A percentile compares a stretch with the other conserved stretches of the same genome.
phyloP scores from a whole-genome alignment of 2,888 invertebrate species.

The Leucophora obtusa region DNA sequence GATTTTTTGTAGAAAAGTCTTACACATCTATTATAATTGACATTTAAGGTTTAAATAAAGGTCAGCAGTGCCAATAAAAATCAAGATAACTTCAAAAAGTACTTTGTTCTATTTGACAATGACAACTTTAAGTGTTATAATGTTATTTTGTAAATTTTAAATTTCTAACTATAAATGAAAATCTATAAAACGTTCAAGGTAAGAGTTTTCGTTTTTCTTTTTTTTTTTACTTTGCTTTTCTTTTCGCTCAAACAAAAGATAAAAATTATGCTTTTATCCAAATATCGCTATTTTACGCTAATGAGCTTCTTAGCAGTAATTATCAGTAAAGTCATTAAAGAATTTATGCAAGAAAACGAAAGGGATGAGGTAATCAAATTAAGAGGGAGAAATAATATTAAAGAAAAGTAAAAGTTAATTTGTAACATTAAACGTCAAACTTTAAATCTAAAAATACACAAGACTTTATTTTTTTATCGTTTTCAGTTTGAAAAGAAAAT shows the following conservation, averaged over 20 bases:
- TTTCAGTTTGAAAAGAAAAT: no score
- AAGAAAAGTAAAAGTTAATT: not conserved
- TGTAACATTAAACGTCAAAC: not conserved
- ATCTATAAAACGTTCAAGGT: not conserved
- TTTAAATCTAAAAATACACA: not conserved
- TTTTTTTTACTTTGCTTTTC: not conserved
- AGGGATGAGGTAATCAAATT: no score
- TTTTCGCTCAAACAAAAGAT: not conserved
- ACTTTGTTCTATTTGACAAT: not conserved
- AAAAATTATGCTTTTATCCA: conserved; percentile 2
- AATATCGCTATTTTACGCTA: conserved; percentile 30
- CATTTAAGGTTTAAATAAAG: not conserved
- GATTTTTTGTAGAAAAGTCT: no score
- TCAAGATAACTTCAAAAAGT: not conserved
- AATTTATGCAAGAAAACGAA: conserved; percentile 13
- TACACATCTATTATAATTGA: not conserved
- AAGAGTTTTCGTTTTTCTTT: not conserved
- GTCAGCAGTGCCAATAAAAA: not conserved
- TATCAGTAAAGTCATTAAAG: conserved; percentile 42
- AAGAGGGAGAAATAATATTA: not conserved
- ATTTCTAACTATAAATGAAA: not conserved
- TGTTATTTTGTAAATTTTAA: not conserved
- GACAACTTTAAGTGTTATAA: not conserved
- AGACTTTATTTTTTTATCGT: not conserved
- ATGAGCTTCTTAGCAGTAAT: conserved; percentile 40